Base-by-base conservation (phyloP, 2,888 invertebrate genomes). In the Trichopoda pennipes region DNA sequence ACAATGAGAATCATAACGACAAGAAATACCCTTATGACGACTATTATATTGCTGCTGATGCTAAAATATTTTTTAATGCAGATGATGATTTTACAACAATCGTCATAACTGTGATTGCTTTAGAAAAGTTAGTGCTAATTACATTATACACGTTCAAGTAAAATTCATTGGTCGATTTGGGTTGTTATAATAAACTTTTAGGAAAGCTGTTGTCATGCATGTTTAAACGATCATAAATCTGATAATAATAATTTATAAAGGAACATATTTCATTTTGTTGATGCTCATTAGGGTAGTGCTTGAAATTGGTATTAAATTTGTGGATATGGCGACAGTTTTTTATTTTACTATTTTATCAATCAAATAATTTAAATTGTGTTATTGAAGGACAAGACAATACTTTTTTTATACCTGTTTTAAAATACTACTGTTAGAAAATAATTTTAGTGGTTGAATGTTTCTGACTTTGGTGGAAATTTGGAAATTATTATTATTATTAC, bases 91-190 rank as follows among this genome's bases (percentile, higher is more conserved):
- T 47, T 38, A 55, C 19, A 35, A 21, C n/a, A 63, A 63, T 73
- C 44, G 61, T 53, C 42, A 58, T 75, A 16, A 66, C 49, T 2
- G 28, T 47, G 58, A 72, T 63, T 58, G 9, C 56, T 49, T 72
- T 66, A 35, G 17, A 61, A 68, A 42, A 72, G 42, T 68, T 72
- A 79, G 76, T 72, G 44, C 66, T 79, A 79, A 82, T 82, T 82
- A 49, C 35, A 2, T 76, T 68, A 56, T 55, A 75, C 44, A 47
- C 16, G 17, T 63, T 19, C n/a, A 10, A 35, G 47, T 17, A 38
- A 9, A 32, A 28, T 16, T 61, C 14, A 55, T 47, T 60, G 64
- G 44, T 44, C 51, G 21, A n/a, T 4, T 19, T 44, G 42, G 17
- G 21, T 56, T 58, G 19, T 32, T 44, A 42, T 32, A 38, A n/a